A percentile compares a stretch with the other conserved stretches of the same genome.
These are phyloP conservation scores for Lordiphosa mommai DNA, from an alignment of 1,140 invertebrate species.

Conservation along the genomic window DNA sequence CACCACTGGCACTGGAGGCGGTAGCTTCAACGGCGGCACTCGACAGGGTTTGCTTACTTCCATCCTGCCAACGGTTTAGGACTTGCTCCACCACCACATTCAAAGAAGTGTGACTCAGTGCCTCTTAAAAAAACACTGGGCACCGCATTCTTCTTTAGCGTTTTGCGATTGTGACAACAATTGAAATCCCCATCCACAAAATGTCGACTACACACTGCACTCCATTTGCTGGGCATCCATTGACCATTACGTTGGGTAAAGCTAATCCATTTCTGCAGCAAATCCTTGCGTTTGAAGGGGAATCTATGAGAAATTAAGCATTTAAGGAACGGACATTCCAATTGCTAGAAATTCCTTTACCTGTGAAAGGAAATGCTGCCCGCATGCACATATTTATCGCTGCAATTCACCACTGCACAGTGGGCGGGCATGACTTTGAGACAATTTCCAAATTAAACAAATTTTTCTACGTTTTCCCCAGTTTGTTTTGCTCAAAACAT, in stretches of 20 bases:
- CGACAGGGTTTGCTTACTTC: constrained; percentile 21
- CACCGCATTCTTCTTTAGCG: constrained; percentile 65
- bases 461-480: neutral
- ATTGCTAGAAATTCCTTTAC: constrained; percentile 12
- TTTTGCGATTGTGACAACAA: constrained; percentile 59
- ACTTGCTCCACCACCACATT: constrained; percentile 39
- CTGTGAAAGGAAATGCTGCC: constrained; percentile 76
- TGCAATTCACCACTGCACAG: constrained; percentile 73
- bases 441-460: neutral
- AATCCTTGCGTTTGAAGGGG: constrained; percentile 62
- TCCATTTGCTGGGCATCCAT: constrained; percentile 76
- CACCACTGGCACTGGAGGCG: constrained; percentile 1
- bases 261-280: constrained; percentile 67
- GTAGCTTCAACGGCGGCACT: constrained; percentile 19
- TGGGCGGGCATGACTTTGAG: constrained; percentile 59
- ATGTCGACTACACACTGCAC: constrained; percentile 68
- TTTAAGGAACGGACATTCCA: neutral
- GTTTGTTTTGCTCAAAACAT: neutral
- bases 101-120: neutral
- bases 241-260: constrained; percentile 57
- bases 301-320: constrained; percentile 32
- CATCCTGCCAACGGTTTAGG: constrained; percentile 7
- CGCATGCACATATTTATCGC: constrained; percentile 71
- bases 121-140: constrained; percentile 40
- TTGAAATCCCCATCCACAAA: constrained; percentile 64